Base-by-base conservation (phyloP, 2,797 vertebrate species). In the Dallia pectoralis region DNA sequence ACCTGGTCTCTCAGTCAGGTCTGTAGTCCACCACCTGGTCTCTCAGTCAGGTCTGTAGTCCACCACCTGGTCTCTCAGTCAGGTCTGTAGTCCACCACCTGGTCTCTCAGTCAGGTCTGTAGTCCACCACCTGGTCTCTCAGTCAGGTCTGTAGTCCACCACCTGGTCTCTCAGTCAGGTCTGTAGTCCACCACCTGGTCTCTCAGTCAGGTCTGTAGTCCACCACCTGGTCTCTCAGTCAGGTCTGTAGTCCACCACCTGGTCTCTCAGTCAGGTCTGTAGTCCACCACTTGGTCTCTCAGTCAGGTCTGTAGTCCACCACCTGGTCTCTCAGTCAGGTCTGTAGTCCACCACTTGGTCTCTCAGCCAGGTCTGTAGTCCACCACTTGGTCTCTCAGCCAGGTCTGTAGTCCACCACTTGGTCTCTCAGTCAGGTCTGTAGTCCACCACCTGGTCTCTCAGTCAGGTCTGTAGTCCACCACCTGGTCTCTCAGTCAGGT, bases 1-100 rank as follows among this genome's bases (percentile, higher is more conserved):
- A n/a, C n/a, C n/a, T n/a, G n/a, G n/a, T n/a, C 95, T 97, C 78
- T 95, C 95, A 7, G 93, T 96, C 72, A 96, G 97, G 97, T 99
- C 87, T 2, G 86, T 78, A 47, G 14, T 11, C 40, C 5, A 14
- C 5, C n/a, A n/a, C n/a, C n/a, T n/a, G n/a, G n/a, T n/a, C 95
- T 97, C 78, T 95, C 95, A 7, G 93, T 96, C 72, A 96, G 97
- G 97, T 99, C 87, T 2, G 86, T 78, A 47, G 14, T 11, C 40
- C 5, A 14, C 5, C n/a, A n/a, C n/a, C n/a, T n/a, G n/a, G n/a
- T n/a, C 95, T 97, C 78, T 95, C 95, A 7, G 93, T 96, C 72
- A 96, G 97, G 97, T 99, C 87, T 2, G 86, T 78, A 47, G 14
- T 11, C 40, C 5, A 14, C 5, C n/a, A n/a, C n/a, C n/a, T n/a